A percentile compares a stretch with the other conserved stretches of the same genome.
These are phyloP conservation scores for Poeciliopsis presidionis DNA, from an alignment of 2,797 vertebrate genomes.

Conservation along the genomic window DNA sequence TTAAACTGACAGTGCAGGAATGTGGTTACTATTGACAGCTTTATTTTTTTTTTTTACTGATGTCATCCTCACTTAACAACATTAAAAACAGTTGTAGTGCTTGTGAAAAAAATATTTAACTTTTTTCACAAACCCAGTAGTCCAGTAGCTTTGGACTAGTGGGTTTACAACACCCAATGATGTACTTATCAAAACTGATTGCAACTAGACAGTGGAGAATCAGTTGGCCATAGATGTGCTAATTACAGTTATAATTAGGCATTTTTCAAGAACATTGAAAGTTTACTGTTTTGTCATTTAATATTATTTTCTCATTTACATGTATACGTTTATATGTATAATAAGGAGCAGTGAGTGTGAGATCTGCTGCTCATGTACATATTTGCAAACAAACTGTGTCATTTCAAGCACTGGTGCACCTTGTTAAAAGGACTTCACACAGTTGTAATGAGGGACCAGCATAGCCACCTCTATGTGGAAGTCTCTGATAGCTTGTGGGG, in stretches of 20 bases:
- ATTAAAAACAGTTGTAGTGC: background rate
- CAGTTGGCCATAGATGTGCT: constrained; percentile 22
- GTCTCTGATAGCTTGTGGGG: constrained; percentile 49
- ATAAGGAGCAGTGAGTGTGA: constrained; percentile 1
- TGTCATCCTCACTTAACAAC: background rate
- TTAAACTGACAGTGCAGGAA: background rate
- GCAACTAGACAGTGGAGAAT: constrained; percentile 8
- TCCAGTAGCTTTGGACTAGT: background rate
- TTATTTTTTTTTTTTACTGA: background rate
- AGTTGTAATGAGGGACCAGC: constrained; percentile 56
- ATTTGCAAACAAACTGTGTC: constrained; percentile 32
- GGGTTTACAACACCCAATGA: background rate
- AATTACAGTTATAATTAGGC: background rate
- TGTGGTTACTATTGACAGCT: background rate
- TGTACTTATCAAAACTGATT: background rate
- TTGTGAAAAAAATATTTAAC: background rate
- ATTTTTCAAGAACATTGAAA: constrained; percentile 16
- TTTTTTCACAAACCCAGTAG: no score
- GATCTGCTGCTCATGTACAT: constrained; percentile 5
- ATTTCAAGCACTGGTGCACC: constrained; percentile 47
- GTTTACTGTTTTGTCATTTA: constrained; percentile 3
- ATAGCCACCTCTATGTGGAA: constrained; percentile 58
- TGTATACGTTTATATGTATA: background rate
- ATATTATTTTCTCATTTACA: background rate
- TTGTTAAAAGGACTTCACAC: constrained; percentile 54